Percentiles rank a stretch among this genome's conserved stretches.
phyloP scores from a whole-genome alignment of 2,797 vertebrate genomes.

The Sebastes nivosus region DNA sequence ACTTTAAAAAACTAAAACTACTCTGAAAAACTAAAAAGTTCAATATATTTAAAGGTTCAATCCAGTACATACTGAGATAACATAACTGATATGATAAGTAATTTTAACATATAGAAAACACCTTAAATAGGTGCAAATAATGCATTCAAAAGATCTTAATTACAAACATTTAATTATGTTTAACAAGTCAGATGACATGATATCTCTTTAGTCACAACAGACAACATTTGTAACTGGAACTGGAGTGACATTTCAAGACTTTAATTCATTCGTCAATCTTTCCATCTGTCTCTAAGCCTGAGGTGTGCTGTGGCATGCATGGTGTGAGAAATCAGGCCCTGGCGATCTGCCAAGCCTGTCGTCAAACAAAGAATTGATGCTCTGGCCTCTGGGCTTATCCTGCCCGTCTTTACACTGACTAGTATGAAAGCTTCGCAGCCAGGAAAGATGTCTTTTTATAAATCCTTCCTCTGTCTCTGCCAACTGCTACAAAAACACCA shows the following conservation, averaged over 20 bases:
- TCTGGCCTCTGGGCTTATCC: slow-evolving; percentile 79
- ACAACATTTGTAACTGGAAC: slow-evolving; percentile 39
- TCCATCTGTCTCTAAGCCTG: slow-evolving; percentile 63
- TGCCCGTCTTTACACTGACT: slow-evolving; percentile 73
- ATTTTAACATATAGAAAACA: not conserved
- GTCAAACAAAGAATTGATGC: slow-evolving; percentile 86
- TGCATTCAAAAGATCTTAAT: not conserved
- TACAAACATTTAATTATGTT: not conserved
- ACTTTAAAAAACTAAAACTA: not conserved
- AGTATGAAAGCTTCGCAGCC: slow-evolving; percentile 82
- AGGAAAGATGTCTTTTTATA: slow-evolving; percentile 84
- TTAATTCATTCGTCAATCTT: slow-evolving; percentile 74
- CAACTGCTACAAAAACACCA: slow-evolving; percentile 84
- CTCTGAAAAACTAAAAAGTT: not conserved
- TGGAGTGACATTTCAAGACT: slow-evolving; percentile 62
- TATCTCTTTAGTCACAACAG: not conserved
- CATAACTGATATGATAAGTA: not conserved
- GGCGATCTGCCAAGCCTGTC: slow-evolving; percentile 81
- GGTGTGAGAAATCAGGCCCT: slow-evolving; percentile 82
- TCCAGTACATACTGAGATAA: not conserved
- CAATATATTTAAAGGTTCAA: not conserved
- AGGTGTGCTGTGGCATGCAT: slow-evolving; percentile 82
- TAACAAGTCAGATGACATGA: not conserved
- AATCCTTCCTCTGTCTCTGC: slow-evolving; percentile 81
- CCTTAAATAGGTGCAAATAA: not conserved